Evolutionary conservation across 2,113 vertebrate species (phyloP).

Genomic region (Antennarius striatus): DNA sequence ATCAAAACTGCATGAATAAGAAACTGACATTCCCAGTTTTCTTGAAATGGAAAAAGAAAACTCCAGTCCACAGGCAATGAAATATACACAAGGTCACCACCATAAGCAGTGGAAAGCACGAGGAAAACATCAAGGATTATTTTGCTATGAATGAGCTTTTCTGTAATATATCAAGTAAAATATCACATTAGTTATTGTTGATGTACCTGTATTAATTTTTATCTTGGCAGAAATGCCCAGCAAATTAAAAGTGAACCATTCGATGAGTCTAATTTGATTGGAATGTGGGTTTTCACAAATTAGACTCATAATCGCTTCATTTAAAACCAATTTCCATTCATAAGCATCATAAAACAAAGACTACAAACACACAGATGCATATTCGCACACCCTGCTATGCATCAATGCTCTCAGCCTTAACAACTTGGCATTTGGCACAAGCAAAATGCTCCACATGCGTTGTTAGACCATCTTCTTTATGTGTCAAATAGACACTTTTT

Average conservation of each 20-base stretch:
- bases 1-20: constrained; percentile 67
- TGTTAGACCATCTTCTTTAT: neutral
- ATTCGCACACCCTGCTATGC: constrained; percentile 26
- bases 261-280: neutral
- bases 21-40: constrained; percentile 31
- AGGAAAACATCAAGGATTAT: constrained; percentile 4
- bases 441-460: constrained; percentile 29
- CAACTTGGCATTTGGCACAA: constrained; percentile 8
- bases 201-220: constrained; percentile 2
- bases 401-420: neutral
- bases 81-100: constrained; percentile 61
- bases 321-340: constrained; percentile 11
- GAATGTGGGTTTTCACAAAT: neutral
- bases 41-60: constrained; percentile 35
- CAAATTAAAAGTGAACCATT: constrained; percentile 3
- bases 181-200: neutral
- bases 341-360: constrained; percentile 3
- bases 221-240: constrained; percentile 8
- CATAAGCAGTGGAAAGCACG: constrained; percentile 13
- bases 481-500: constrained; percentile 12
- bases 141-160: constrained; percentile 2
- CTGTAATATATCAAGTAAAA: constrained; percentile 14
- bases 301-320: neutral
- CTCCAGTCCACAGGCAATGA: constrained; percentile 52
- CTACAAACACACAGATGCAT: constrained; percentile 19